phyloP scores from a whole-genome alignment of 2,113 vertebrate genomes.

The Gobio gobio region DNA sequence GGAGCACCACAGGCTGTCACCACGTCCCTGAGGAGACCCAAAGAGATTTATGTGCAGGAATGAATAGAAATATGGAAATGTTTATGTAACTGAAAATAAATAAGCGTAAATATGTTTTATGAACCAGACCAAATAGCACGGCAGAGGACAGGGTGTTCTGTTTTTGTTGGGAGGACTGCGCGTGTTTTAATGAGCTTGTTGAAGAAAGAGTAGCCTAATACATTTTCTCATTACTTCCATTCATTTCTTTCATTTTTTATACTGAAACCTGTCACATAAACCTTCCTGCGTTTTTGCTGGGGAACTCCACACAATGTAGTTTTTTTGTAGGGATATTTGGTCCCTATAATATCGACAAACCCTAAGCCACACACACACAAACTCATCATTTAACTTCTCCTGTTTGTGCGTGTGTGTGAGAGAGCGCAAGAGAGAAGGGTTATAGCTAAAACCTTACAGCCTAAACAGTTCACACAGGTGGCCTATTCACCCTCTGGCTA shows the following conservation, averaged over 20 bases:
- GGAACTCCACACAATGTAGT: neutral
- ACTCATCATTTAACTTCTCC: neutral
- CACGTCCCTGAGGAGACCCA: neutral
- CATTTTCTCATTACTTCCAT: neutral
- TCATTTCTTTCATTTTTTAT: neutral
- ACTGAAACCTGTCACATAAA: neutral
- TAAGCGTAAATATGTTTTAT: neutral
- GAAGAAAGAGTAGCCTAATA: neutral
- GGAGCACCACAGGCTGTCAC: neutral
- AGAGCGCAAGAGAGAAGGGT: neutral
- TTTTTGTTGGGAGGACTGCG: neutral
- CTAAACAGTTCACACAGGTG: slow-evolving; percentile 1
- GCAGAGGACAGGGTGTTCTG: neutral
- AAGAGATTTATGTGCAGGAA: slow-evolving; percentile 7
- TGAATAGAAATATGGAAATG: neutral
- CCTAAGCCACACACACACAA: neutral
- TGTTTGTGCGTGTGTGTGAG: neutral
- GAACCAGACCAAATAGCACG: neutral
- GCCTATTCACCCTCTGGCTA: slow-evolving; percentile 15
- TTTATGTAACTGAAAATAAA: neutral
- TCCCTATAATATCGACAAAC: neutral
- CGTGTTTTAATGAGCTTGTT: neutral
- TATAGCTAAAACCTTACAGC: slow-evolving; percentile 5
- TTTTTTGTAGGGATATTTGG: neutral
- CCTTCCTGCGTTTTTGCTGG: neutral